phyloP scores from a whole-genome alignment of 2,113 vertebrate genomes.

The Micromys minutus region DNA sequence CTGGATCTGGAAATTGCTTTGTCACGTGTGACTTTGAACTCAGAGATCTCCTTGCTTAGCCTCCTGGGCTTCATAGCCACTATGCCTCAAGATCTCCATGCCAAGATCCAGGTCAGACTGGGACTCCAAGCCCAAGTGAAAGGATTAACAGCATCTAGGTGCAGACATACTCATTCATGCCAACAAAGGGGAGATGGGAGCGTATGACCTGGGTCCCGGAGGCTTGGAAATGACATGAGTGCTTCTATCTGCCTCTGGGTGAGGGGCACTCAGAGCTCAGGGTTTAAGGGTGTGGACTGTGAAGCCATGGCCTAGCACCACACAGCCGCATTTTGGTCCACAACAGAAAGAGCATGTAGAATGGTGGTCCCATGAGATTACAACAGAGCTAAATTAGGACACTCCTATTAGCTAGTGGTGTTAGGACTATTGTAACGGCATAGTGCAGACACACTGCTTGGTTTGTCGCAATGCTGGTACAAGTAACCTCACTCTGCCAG shows the following conservation, averaged over 20 bases:
- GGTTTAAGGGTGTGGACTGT: not conserved
- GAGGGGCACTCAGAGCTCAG: not conserved
- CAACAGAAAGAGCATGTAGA: not conserved
- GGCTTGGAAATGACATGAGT: not conserved
- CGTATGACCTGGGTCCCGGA: not conserved
- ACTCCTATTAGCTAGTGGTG: not conserved
- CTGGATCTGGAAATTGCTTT: too few relatives aligned
- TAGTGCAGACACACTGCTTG: not conserved
- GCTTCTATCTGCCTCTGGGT: not conserved
- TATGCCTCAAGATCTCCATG: too few relatives aligned
- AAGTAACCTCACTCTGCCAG: not conserved
- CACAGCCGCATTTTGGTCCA: not conserved
- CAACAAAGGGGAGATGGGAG: not conserved
- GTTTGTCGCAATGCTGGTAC: not conserved
- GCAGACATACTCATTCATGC: not conserved
- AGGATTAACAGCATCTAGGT: not conserved
- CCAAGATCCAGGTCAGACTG: not conserved
- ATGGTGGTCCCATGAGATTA: not conserved
- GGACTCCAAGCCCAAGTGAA: not conserved
- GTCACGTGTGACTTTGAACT: too few relatives aligned
- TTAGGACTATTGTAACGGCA: not conserved
- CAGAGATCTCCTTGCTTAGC: too few relatives aligned
- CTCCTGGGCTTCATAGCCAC: too few relatives aligned
- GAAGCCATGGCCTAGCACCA: not conserved
- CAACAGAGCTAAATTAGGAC: not conserved